Percentiles rank a stretch among this genome's conserved stretches.
phyloP scores from a whole-genome alignment of 2,888 invertebrate genomes.

The Epinotia brunnichana region DNA sequence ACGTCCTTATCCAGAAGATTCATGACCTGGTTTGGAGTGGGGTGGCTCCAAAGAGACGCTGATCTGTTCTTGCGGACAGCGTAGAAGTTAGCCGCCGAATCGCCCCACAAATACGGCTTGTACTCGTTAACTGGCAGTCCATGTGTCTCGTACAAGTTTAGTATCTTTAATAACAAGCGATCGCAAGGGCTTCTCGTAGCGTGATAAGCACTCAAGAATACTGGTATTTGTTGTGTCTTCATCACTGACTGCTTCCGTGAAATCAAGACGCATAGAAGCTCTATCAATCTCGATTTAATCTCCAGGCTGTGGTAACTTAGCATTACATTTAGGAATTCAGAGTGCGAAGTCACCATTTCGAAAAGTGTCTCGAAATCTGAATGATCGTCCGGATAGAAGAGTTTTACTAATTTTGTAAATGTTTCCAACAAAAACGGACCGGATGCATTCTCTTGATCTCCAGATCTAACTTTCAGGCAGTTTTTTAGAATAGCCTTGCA shows the following conservation, averaged over 20 bases:
- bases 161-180: constrained; percentile 86
- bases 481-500: constrained; percentile 87
- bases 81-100: constrained; percentile 90
- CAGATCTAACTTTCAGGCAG: constrained; percentile 81
- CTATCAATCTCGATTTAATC: constrained; percentile 85
- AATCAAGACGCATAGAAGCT: constrained; percentile 86
- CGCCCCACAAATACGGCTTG: constrained; percentile 93
- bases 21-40: constrained; percentile 88
- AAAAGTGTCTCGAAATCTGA: constrained; percentile 83
- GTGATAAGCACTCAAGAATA: constrained; percentile 90
- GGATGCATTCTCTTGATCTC: constrained; percentile 59
- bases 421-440: constrained; percentile 82
- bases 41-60: constrained; percentile 87
- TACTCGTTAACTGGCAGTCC: constrained; percentile 86
- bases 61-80: constrained; percentile 84
- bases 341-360: constrained; percentile 90
- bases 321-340: constrained; percentile 89
- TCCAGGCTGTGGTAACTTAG: constrained; percentile 78
- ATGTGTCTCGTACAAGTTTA: constrained; percentile 87
- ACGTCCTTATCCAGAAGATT: constrained; percentile 87
- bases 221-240: constrained; percentile 87
- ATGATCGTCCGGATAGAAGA: constrained; percentile 80
- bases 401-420: constrained; percentile 81
- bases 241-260: constrained; percentile 86
- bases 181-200: constrained; percentile 89